Base-by-base conservation (phyloP, 2,113 vertebrate genomes). In the Crotalus tigris region DNA sequence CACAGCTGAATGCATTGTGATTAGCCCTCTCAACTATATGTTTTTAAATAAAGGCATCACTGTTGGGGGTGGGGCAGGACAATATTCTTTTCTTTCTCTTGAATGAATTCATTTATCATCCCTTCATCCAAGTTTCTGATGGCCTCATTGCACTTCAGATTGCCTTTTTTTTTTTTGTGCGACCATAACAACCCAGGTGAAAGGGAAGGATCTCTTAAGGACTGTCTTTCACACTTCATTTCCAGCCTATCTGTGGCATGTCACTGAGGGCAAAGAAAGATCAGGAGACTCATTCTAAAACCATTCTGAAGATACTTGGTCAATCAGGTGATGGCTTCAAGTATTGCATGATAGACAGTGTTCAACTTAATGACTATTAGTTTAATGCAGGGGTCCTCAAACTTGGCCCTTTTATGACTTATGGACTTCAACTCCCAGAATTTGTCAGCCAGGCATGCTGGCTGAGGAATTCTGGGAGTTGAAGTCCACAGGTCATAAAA, bases 1-100 rank as follows among this genome's bases (percentile, higher is more conserved):
- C 98, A 98, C 97, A 97, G 97, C 98, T 98, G 97, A 98, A 97
- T 97, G 97, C 95, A 88, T 96, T 96, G 96, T 98, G 98, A 98
- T 97, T 97, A 96, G 97, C 91, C 95, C 97, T 97, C 96, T 95
- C 94, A 89, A 95, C 93, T 95, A 94, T 97, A 96, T 98, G 96
- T 97, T 98, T 98, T 97, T 98, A 97, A 97, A 97, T 98, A 97
- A 93, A 95, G 93, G 91, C 94, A 69, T 85, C 7, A 19, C 87
- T 94, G 91, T 94, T 91, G 58, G 0, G 39, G 49, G 49, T 4
- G 59, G 11, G 61, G 61, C n/a, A 8, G 87, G 54, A 21, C 29
- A 93, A 92, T 59, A 90, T 95, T 55, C 87, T 92, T 49, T 93
- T 94, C 90, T 93, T 69, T 93, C 90, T 95, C 89, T 33, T 29